Evolutionary conservation across 2,888 invertebrate genomes (phyloP), one percentile per base, ranked within the genome.

Genomic region (Microctonus hyperodae): DNA sequence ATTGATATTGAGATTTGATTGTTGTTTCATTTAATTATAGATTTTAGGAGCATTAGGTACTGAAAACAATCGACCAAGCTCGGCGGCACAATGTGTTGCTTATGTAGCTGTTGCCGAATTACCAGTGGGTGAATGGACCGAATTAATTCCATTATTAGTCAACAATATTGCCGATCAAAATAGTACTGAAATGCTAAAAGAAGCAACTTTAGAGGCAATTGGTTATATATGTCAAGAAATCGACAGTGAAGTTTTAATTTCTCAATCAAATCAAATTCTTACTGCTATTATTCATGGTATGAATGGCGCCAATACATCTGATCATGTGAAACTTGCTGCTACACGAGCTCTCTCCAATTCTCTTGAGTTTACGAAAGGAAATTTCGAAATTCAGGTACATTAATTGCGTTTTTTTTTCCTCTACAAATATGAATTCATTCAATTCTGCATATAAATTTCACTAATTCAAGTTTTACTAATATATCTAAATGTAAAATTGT

Each of bases 201-300:
- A 99, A 86, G 94, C 98, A 1, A 96, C 98, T 0, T 86, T 99
- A 60, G 99, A 99, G 88, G 93, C 99, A 51, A 96, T 99, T 76
- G 99, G 99, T 75, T 98, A 98, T 82, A 97, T 98, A 76, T 99
- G 99, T 83, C 97, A 98, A 86, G 99, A 99, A 85, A 97, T 98
- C 77, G 93, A 96, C 78, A 94, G 96, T 63, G 96, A 96, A 78
- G 95, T 97, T 28, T 86, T 99, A 73, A 92, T 95, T 69, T 87
- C 92, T 68, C 96, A 97, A 83, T 95, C 97, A 31, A 98, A 99
- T 86, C 93, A 94, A 77, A 98, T 99, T 78, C 88, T 99, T 65
- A 99, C 99, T 23, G 99, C 99, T 22, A 99, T 99, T 76, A 96
- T 99, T 63, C 96, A 98, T 85, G 98, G 98, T 13, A 99, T 99